Conservation (phyloP, 2,113 vertebrate genomes). For the Sylvilagus bachmani region DNA sequence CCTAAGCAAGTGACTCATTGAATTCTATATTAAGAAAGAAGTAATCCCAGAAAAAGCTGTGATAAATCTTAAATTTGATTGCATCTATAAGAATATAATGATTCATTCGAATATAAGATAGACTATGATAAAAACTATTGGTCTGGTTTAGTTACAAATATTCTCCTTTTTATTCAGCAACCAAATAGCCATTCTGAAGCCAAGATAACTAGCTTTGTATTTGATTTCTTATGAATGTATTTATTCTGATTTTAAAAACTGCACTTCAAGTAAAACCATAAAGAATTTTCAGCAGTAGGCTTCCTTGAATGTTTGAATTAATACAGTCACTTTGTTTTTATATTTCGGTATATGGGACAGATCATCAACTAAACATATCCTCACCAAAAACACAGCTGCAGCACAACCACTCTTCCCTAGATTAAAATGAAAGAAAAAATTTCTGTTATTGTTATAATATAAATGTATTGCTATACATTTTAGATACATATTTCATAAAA, state of each 20-base stretch:
- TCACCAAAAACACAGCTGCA: not conserved
- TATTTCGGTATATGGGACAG: not conserved
- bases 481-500: not conserved
- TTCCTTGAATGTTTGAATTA: constrained; percentile 1
- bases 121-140: constrained; percentile 4
- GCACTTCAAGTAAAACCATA: constrained; percentile 5
- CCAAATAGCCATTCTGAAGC: not conserved
- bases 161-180: not conserved
- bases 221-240: constrained; percentile 30
- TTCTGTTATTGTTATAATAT: not conserved
- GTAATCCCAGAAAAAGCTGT: constrained; percentile 63
- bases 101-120: constrained; percentile 53
- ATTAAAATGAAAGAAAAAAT: not conserved
- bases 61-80: constrained; percentile 79
- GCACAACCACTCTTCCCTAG: not conserved
- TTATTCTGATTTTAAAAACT: not conserved
- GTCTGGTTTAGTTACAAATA: not conserved
- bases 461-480: not conserved
- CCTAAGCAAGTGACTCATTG: constrained; percentile 67
- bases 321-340: not conserved
- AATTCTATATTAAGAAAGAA: constrained; percentile 77
- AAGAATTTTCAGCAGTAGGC: not conserved
- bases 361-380: not conserved
- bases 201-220: not conserved
- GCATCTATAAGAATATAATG: constrained; percentile 61